A percentile compares a stretch with the other conserved stretches of the same genome.
These are phyloP conservation scores for Dorcus parallelipipedus DNA, from an alignment of 2,888 invertebrate species.

Conservation along the genomic window DNA sequence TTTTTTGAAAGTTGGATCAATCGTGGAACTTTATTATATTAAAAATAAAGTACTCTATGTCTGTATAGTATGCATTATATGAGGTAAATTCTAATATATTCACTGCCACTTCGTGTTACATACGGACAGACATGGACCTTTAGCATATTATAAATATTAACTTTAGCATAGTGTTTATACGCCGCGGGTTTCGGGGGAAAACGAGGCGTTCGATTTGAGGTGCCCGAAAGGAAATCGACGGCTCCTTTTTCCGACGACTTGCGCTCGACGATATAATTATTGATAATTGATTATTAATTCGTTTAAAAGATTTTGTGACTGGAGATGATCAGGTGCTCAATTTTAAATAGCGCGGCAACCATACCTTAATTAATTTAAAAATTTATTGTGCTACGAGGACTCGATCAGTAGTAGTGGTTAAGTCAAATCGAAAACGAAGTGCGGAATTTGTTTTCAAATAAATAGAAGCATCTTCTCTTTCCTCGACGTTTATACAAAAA, in stretches of 20 bases:
- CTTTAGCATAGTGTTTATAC: slow-evolving; percentile 8
- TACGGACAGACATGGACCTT: slow-evolving; percentile 36
- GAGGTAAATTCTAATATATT: slow-evolving; percentile 41
- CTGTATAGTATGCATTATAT: slow-evolving; percentile 35
- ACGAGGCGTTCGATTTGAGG: neutral
- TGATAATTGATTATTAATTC: neutral
- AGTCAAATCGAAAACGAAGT: neutral
- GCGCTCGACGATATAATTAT: no score
- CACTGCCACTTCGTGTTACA: slow-evolving; percentile 46
- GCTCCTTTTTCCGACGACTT: no score
- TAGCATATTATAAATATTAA: slow-evolving; percentile 12
- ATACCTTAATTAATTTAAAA: neutral
- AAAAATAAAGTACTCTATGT: slow-evolving; percentile 20
- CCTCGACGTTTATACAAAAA: no score
- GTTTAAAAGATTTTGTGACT: slow-evolving; percentile 24
- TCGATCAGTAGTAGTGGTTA: neutral
- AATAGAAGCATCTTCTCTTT: no score
- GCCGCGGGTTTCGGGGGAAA: neutral
- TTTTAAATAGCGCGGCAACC: slow-evolving; percentile 36
- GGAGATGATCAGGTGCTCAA: slow-evolving; percentile 45
- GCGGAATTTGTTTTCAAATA: neutral
- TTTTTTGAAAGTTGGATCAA: slow-evolving; percentile 5
- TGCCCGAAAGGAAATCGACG: neutral
- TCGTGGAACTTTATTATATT: neutral
- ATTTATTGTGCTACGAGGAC: neutral